These are phyloP conservation scores for Enteromius radiatus DNA, from an alignment of 2,797 vertebrate species.

Conservation along the genomic window DNA sequence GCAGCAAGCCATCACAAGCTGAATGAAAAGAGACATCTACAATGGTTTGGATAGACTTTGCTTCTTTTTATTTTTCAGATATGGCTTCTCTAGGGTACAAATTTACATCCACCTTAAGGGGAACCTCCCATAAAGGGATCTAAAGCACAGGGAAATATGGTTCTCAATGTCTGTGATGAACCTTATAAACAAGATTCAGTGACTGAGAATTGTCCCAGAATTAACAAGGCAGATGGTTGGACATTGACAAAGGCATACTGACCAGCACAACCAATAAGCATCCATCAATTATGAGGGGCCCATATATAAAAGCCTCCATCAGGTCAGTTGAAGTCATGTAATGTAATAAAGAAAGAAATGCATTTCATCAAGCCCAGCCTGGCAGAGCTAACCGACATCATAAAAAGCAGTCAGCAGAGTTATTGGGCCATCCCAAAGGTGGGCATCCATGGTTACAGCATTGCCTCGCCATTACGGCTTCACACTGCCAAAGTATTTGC, in stretches of 20 bases:
- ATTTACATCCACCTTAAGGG: constrained; percentile 22
- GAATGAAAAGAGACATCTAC: constrained; percentile 46
- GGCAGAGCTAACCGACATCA: constrained; percentile 43
- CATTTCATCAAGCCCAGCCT: constrained; percentile 46
- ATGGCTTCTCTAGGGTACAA: constrained; percentile 34
- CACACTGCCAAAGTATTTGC: constrained; percentile 29
- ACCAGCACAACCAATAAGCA: constrained; percentile 13
- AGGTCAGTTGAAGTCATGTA: constrained; percentile 17
- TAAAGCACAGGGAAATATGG: constrained; percentile 29
- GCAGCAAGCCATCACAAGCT: constrained; percentile 41
- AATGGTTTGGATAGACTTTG: constrained; percentile 35
- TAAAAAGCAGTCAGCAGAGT: constrained; percentile 46
- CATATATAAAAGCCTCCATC: constrained; percentile 44
- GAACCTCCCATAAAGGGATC: constrained; percentile 35
- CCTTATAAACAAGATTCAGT: constrained; percentile 61
- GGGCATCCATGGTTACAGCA: constrained; percentile 47
- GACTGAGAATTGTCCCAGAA: constrained; percentile 48
- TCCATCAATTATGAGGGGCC: constrained; percentile 30
- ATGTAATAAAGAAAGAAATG: constrained; percentile 54
- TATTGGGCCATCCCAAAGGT: constrained; percentile 37
- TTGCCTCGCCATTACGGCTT: constrained; percentile 43
- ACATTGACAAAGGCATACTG: constrained; percentile 24
- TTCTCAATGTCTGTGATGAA: constrained; percentile 51
- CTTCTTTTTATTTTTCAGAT: constrained; percentile 43
- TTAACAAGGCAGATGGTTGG: constrained; percentile 58